Base-by-base conservation (phyloP, 2,113 vertebrate species). In the Delphinus delphis region DNA sequence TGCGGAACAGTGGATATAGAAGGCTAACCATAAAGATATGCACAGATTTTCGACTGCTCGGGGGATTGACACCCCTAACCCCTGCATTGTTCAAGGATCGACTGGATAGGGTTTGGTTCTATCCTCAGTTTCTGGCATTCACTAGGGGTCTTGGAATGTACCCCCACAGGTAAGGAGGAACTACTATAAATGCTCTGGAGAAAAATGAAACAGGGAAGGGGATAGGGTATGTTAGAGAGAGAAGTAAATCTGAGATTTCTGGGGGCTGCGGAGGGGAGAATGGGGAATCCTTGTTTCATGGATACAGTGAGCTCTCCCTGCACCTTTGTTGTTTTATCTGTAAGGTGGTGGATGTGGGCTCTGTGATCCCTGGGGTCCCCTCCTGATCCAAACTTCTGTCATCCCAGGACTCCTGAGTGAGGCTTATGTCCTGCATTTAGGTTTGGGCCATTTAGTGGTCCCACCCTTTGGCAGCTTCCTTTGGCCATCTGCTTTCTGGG, bases 401-500 rank as follows among this genome's bases (percentile, higher is more conserved):
- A 55, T 70, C n/a, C 63, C 36, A 36, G 79, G 47, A 38, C 81
- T 50, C 63, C 71, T 8, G 76, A 50, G 67, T 36, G 0, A 77
- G 31, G 71, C 71, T 70, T 76, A 7, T 81, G 28, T 84, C 88
- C 53, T 91, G 21, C 44, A 0, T 18, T n/a, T 60, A 62, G 92
- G 85, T 77, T 63, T 31, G 68, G 89, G 77, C 82, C 31, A 7
- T 55, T 94, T 11, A 31, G n/a, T 5, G 14, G 55, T 33, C 73
- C 71, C 12, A 9, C 26, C 65, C 55, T 28, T 67, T 81, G 77
- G 94, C 63, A 70, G 55, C 80, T 47, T 81, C 47, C 25, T 33
- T 33, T 85, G 90, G 50, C 77, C 94, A 80, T 81, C 82, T 80
- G 83, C 68, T 96, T 82, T 70, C 77, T 80, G 79, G 44, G 53